These are phyloP conservation scores for Nudaria mundana DNA, from an alignment of 2,888 invertebrate genomes.

Conservation along the genomic window DNA sequence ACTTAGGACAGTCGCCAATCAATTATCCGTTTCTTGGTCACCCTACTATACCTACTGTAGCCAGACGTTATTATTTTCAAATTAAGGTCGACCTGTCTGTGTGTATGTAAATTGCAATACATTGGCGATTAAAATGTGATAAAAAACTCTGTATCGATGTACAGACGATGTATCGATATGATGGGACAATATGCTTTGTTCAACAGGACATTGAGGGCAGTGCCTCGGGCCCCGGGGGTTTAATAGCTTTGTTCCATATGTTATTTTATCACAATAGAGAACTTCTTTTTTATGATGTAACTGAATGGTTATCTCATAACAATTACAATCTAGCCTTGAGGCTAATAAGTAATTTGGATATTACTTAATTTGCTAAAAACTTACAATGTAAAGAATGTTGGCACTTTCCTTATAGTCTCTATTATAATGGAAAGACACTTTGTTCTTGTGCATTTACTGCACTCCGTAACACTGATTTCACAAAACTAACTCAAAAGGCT, in stretches of 20 bases:
- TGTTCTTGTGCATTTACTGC: too few relatives aligned
- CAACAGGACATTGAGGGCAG: slow-evolving; percentile 1
- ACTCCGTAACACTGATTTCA: too few relatives aligned
- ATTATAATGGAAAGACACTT: too few relatives aligned
- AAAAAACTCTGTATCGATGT: slow-evolving; percentile 32
- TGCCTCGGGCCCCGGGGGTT: slow-evolving; percentile 12
- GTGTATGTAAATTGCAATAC: slow-evolving; percentile 55
- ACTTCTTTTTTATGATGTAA: too few relatives aligned
- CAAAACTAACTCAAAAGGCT: too few relatives aligned
- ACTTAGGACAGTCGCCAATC: slow-evolving; percentile 5
- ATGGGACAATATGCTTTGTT: slow-evolving; percentile 18
- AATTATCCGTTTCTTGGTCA: slow-evolving; percentile 4
- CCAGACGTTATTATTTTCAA: slow-evolving; percentile 75
- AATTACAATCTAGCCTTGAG: too few relatives aligned
- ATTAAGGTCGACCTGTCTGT: slow-evolving; percentile 69
- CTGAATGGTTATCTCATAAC: too few relatives aligned
- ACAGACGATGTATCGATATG: slow-evolving; percentile 18
- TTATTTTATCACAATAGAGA: too few relatives aligned
- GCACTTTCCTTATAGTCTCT: too few relatives aligned
- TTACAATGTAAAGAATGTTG: too few relatives aligned
- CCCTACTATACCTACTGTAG: slow-evolving; percentile 35
- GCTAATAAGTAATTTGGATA: too few relatives aligned
- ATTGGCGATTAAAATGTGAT: slow-evolving; percentile 49
- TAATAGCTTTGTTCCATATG: background rate
- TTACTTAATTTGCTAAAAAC: too few relatives aligned